Percentiles rank a stretch among this genome's conserved stretches.
phyloP scores from a whole-genome alignment of 2,888 invertebrate genomes.

The Vesta saturnalis region DNA sequence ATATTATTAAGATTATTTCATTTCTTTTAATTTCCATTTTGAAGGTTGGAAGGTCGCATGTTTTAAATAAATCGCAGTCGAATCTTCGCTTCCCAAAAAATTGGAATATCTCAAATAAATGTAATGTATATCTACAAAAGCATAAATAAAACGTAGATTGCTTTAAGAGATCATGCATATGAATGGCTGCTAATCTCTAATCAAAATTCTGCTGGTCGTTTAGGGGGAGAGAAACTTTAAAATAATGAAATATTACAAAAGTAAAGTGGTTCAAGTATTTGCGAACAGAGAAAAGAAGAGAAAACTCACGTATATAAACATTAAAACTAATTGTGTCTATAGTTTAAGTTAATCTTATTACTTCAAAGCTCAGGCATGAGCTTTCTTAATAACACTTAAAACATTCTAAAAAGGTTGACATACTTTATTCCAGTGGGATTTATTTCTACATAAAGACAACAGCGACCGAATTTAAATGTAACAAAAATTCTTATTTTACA shows the following conservation, averaged over 20 bases:
- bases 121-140: too few relatives aligned
- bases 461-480: background rate
- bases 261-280: conserved; percentile 3
- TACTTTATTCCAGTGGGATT: too few relatives aligned
- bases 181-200: conserved; percentile 6
- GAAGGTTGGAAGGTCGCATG: background rate
- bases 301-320: background rate
- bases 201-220: conserved; percentile 4
- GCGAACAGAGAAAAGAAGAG: background rate
- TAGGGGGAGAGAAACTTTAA: background rate
- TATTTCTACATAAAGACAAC: too few relatives aligned
- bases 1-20: too few relatives aligned
- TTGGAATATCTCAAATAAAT: background rate
- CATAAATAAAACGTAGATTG: background rate
- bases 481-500: background rate
- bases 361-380: background rate
- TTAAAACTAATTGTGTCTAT: conserved; percentile 8
- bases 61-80: background rate
- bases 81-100: background rate
- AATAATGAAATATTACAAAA: background rate
- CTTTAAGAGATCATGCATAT: conserved; percentile 8
- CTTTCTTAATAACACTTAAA: conserved; percentile 8
- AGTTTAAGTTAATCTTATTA: conserved; percentile 13
- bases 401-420: background rate
- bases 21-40: too few relatives aligned